Evolutionary conservation across 2,797 vertebrate species (phyloP).

Genomic region (Clarias pachynema): DNA sequence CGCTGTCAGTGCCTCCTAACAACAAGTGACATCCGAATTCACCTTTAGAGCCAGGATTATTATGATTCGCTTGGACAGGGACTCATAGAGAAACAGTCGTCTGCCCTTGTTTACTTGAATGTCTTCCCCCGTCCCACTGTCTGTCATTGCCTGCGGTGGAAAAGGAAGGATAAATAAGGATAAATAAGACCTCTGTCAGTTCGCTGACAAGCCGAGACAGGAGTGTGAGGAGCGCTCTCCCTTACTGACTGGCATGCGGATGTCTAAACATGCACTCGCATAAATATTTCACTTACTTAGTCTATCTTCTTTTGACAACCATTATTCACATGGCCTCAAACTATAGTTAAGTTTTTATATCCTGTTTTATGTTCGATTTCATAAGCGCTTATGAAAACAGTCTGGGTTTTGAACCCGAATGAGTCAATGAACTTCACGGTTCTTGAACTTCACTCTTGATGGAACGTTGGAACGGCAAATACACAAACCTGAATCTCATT

Average conservation of each 20-base stretch:
- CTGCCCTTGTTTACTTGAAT: constrained; percentile 70
- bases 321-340: background rate
- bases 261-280: constrained; percentile 24
- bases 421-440: background rate
- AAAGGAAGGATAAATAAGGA: constrained; percentile 68
- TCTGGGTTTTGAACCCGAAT: background rate
- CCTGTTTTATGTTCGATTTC: background rate
- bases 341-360: background rate
- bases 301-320: constrained; percentile 15
- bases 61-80: constrained; percentile 53
- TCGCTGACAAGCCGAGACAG: constrained; percentile 48
- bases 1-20: constrained; percentile 53
- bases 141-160: constrained; percentile 62
- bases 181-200: constrained; percentile 64
- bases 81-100: constrained; percentile 65
- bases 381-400: background rate
- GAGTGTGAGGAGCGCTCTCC: constrained; percentile 45
- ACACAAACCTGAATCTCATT: background rate
- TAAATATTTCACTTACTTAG: constrained; percentile 11
- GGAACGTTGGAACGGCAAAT: background rate
- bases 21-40: constrained; percentile 57
- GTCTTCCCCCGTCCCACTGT: constrained; percentile 52
- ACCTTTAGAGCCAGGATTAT: constrained; percentile 67
- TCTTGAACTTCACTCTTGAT: background rate
- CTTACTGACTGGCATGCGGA: constrained; percentile 5